Evolutionary conservation across 2,797 vertebrate species (phyloP), one percentile per base, ranked within the genome.

Genomic region (Sphaeramia orbicularis): DNA sequence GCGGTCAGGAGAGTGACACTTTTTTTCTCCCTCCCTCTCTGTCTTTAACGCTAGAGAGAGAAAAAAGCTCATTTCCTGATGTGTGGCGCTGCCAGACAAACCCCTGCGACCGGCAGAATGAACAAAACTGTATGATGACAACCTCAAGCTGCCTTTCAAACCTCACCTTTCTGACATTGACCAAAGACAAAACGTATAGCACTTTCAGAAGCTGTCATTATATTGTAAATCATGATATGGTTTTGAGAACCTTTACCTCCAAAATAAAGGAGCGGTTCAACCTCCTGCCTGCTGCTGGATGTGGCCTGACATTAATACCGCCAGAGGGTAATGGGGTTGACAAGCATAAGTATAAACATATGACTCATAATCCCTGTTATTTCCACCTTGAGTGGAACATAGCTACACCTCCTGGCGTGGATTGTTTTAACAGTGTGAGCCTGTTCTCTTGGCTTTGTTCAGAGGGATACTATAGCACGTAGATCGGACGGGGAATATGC

Each of bases 321-420:
- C 71, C 66, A 45, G 73, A 81, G 75, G 86, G 63, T 86, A 83
- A 78, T 53, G 38, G 64, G 85, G 76, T 65, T 79, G 83, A 89
- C 89, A 85, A 81, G 83, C 38, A 16, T 11, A 70, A 86, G 85
- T 87, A 82, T 88, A 91, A 92, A 92, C 86, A 89, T 32, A 76
- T 90, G 89, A 92, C 50, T 90, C 88, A 91, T 55, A 77, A 78
- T 71, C 78, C 60, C 54, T 84, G 85, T 86, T 91, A 89, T 90
- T 92, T 92, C 89, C 89, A 89, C 84, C 76, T 80, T 43, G 56
- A 85, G 73, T 82, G 89, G 85, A 84, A 89, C 84, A 76, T 38
- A 72, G 40, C 76, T 80, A 8, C 73, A 74, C 74, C 77, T 78
- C 78, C 76, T 47, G 45, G 61, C 56, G 4, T 10, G 53, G 71